A percentile compares a stretch with the other conserved stretches of the same genome.
phyloP scores from a whole-genome alignment of 2,113 vertebrate genomes.

The Zapornia atra region DNA sequence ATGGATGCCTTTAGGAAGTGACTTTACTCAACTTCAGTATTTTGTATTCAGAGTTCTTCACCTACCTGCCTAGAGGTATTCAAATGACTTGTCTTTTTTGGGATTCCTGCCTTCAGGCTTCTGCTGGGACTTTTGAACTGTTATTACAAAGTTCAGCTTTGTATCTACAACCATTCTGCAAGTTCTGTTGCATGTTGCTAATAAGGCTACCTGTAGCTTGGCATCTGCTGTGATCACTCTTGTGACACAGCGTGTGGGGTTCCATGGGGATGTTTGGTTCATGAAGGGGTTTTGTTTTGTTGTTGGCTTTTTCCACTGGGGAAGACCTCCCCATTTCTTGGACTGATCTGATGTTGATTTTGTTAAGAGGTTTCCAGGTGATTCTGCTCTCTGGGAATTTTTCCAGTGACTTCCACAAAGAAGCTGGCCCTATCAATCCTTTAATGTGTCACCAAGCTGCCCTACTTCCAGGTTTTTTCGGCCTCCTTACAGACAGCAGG shows the following conservation, averaged over 20 bases:
- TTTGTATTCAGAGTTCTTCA: background rate
- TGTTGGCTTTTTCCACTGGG: background rate
- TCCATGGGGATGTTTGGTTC: background rate
- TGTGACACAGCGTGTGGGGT: accelerated
- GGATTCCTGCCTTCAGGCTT: background rate
- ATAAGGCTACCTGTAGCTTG: background rate
- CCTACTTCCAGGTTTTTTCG: conserved; percentile 11
- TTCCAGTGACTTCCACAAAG: conserved; percentile 17
- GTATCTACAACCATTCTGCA: background rate
- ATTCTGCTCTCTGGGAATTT: conserved; percentile 12
- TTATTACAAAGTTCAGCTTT: background rate
- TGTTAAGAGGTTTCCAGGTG: background rate
- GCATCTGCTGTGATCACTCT: background rate
- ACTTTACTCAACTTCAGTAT: background rate
- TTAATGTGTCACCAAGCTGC: background rate
- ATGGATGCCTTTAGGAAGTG: background rate
- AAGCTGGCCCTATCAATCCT: background rate
- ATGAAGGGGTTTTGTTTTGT: background rate
- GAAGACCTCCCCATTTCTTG: background rate
- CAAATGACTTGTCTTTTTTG: background rate
- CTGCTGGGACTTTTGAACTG: background rate
- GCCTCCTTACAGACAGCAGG: conserved; percentile 7
- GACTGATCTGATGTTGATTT: background rate
- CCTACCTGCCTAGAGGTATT: background rate
- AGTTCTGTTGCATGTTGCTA: background rate